phyloP scores from a whole-genome alignment of 2,113 vertebrate genomes.

The Nothobranchius kuhntae region DNA sequence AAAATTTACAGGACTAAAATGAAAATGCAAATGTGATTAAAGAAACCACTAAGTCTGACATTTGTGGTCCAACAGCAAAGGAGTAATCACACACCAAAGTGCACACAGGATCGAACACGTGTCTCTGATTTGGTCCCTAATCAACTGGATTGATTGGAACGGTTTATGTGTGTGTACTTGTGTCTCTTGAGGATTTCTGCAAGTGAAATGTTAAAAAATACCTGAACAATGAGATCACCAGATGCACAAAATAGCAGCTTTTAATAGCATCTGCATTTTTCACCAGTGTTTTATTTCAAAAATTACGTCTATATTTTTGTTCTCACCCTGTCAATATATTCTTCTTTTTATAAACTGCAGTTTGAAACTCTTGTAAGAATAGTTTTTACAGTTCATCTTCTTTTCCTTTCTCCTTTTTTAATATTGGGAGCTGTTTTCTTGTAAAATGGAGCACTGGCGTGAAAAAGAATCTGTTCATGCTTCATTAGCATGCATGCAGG shows the following conservation, averaged over 20 bases:
- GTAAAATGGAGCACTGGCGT: slow-evolving; percentile 19
- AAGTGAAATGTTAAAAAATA: slow-evolving; percentile 33
- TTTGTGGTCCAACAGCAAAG: neutral
- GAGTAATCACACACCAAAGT: slow-evolving; percentile 15
- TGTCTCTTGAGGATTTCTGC: neutral
- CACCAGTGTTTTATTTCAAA: neutral
- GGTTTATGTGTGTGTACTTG: slow-evolving; percentile 11
- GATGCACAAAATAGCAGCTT: neutral
- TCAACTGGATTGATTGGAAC: slow-evolving; percentile 43
- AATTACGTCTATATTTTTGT: neutral
- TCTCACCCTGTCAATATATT: neutral
- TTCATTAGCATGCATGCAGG: slow-evolving; percentile 21
- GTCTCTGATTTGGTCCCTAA: slow-evolving; percentile 31
- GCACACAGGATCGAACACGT: slow-evolving; percentile 35
- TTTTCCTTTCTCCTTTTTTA: neutral
- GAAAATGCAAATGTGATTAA: slow-evolving; percentile 43
- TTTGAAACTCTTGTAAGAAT: neutral
- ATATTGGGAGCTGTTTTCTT: slow-evolving; percentile 1
- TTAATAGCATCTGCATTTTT: neutral
- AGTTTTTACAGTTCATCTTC: slow-evolving; percentile 6
- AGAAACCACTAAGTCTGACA: slow-evolving; percentile 21
- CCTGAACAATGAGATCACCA: slow-evolving; percentile 5
- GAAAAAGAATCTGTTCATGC: slow-evolving; percentile 24
- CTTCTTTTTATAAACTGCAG: neutral
- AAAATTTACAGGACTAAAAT: neutral